phyloP scores from a whole-genome alignment of 2,113 vertebrate genomes.

The Pteropus alecto region DNA sequence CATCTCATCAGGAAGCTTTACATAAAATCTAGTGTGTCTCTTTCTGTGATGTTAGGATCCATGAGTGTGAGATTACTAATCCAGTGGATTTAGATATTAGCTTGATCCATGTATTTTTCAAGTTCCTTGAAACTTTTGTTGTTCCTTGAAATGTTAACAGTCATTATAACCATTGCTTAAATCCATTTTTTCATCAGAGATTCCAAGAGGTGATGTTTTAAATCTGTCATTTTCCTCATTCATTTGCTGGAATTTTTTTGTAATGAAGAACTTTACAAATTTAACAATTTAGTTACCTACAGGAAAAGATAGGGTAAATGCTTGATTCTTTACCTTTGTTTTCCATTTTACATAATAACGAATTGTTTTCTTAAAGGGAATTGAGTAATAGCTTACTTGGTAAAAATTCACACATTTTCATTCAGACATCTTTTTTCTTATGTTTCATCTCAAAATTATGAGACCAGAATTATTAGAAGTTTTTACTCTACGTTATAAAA shows the following conservation, averaged over 20 bases:
- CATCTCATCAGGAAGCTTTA: neutral
- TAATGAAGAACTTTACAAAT: neutral
- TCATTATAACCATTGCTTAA: neutral
- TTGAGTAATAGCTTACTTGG: neutral
- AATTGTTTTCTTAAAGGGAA: neutral
- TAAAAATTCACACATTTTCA: slow-evolving; percentile 1
- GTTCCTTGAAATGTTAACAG: neutral
- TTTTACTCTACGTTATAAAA: neutral
- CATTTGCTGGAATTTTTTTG: slow-evolving; percentile 10
- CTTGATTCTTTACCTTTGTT: neutral
- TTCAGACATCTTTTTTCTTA: slow-evolving; percentile 1
- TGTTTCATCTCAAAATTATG: neutral
- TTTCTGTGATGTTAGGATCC: neutral
- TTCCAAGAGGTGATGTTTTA: neutral
- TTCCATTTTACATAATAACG: neutral
- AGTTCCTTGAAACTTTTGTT: neutral
- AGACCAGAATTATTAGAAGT: neutral
- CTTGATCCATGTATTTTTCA: neutral
- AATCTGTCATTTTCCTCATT: neutral
- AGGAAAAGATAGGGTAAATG: neutral
- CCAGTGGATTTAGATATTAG: neutral
- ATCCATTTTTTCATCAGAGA: neutral
- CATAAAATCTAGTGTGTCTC: neutral
- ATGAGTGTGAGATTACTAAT: neutral
- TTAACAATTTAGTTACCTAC: neutral